A percentile compares a stretch with the other conserved stretches of the same genome.
Evolutionary conservation across 2,113 vertebrate genomes (phyloP).

Genomic region (Hypomesus transpacificus): DNA sequence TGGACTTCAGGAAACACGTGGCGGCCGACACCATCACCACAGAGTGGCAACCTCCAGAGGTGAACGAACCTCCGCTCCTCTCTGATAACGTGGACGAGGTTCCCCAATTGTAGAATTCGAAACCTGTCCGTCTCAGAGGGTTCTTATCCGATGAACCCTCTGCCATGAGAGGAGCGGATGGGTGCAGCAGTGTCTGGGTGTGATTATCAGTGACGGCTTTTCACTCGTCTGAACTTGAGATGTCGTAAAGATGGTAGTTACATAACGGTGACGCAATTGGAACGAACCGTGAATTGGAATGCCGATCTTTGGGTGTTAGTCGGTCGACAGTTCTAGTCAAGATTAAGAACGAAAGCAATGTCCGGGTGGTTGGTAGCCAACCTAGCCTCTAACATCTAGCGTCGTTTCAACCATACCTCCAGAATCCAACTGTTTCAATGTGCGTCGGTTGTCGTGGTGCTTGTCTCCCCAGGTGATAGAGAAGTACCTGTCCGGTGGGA

Average conservation of each 20-base stretch:
- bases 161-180: too few species aligned
- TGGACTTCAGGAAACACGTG: constrained; percentile 86
- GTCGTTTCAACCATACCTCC: background rate
- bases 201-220: background rate
- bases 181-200: background rate
- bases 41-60: constrained; percentile 90
- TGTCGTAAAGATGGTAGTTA: background rate
- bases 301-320: background rate
- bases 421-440: background rate
- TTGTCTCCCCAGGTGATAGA: constrained; percentile 77
- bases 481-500: constrained; percentile 85
- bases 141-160: too few species aligned
- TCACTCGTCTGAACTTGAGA: background rate
- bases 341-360: background rate
- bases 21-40: constrained; percentile 76
- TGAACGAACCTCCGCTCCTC: constrained; percentile 34
- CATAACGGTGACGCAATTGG: background rate
- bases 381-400: background rate
- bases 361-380: background rate
- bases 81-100: too few species aligned
- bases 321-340: too few species aligned
- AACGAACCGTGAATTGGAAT: background rate
- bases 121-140: too few species aligned
- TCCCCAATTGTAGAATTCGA: too few species aligned
- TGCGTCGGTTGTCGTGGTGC: background rate